Conservation (phyloP, 1,140 invertebrate genomes). For the Tetramorium parvispinum region DNA sequence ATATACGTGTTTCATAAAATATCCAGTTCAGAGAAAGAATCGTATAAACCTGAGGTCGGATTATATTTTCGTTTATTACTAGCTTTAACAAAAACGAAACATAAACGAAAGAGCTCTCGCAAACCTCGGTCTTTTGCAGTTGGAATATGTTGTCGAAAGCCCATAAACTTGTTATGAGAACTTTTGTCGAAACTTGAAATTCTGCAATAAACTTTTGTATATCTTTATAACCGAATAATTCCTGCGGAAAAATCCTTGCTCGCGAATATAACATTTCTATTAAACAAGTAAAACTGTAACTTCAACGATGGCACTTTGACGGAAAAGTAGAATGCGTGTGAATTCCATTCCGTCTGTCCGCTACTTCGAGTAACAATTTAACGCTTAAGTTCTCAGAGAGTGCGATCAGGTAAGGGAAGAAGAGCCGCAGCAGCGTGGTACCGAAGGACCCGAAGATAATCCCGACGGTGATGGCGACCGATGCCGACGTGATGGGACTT, state of each 20-base stretch:
- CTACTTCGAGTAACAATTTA: slow-evolving; percentile 36
- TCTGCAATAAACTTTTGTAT: neutral
- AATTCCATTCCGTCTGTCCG: slow-evolving; percentile 6
- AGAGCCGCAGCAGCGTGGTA: slow-evolving; percentile 21
- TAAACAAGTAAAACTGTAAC: neutral
- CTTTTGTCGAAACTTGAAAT: neutral
- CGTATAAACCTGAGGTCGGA: neutral
- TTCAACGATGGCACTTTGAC: neutral
- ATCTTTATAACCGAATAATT: neutral
- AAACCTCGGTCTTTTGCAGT: slow-evolving; percentile 1
- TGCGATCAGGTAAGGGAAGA: slow-evolving; percentile 62
- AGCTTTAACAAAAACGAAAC: slow-evolving; percentile 8
- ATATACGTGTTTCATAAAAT: neutral
- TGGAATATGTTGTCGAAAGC: neutral
- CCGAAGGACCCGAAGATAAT: slow-evolving; percentile 60
- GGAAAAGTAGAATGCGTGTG: neutral
- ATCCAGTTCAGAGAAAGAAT: neutral
- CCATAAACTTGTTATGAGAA: slow-evolving; percentile 7
- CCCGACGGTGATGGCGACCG: slow-evolving; percentile 50
- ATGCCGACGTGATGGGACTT: slow-evolving; percentile 66
- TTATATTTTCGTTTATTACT: neutral
- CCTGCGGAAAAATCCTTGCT: neutral
- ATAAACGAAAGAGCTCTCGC: neutral
- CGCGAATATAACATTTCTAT: slow-evolving; percentile 13
- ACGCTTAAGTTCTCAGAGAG: slow-evolving; percentile 13